Evolutionary conservation across 30 jellyfish, hydroid and myxozoan genomes (phyloP).

Genomic region (Chironex yamaguchii): DNA sequence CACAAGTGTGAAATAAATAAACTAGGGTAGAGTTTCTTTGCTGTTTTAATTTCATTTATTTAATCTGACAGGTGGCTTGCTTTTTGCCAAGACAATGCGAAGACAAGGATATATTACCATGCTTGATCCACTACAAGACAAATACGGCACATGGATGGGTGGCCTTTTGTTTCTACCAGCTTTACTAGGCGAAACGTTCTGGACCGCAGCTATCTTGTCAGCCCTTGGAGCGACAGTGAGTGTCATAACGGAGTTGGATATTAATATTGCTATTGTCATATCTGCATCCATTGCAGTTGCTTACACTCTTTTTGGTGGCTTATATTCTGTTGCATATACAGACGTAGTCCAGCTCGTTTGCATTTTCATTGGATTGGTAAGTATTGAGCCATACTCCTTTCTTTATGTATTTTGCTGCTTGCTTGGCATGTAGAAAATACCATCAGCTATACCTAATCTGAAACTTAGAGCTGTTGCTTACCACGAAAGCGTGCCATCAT

Average conservation of each 20-base stretch:
- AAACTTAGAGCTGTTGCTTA: too few species aligned
- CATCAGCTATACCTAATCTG: too few species aligned
- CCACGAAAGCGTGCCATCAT: too few species aligned
- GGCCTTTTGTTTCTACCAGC: conserved; percentile 50
- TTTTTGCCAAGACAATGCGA: conserved; percentile 48
- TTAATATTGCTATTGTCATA: conserved; percentile 27
- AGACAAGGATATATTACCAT: conserved; percentile 43
- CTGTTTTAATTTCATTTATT: background rate
- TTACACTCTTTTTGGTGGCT: conserved; percentile 57
- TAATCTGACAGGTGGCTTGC: conserved; percentile 53
- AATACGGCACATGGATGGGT: conserved; percentile 54
- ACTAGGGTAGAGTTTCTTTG: too few species aligned
- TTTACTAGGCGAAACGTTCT: conserved; percentile 53
- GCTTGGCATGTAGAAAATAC: too few species aligned
- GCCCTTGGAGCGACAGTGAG: conserved; percentile 57
- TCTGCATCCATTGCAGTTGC: conserved; percentile 62
- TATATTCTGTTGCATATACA: conserved; percentile 56
- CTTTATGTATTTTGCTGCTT: too few species aligned
- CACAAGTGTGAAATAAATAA: too few species aligned
- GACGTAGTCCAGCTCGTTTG: conserved; percentile 54
- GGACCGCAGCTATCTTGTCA: conserved; percentile 56
- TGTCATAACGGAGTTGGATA: conserved; percentile 27
- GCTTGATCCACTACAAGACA: conserved; percentile 57
- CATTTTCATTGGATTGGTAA: conserved; percentile 27
- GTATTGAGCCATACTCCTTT: too few species aligned